These are phyloP conservation scores for Automeris io DNA, from an alignment of 2,888 invertebrate species.

Conservation along the genomic window DNA sequence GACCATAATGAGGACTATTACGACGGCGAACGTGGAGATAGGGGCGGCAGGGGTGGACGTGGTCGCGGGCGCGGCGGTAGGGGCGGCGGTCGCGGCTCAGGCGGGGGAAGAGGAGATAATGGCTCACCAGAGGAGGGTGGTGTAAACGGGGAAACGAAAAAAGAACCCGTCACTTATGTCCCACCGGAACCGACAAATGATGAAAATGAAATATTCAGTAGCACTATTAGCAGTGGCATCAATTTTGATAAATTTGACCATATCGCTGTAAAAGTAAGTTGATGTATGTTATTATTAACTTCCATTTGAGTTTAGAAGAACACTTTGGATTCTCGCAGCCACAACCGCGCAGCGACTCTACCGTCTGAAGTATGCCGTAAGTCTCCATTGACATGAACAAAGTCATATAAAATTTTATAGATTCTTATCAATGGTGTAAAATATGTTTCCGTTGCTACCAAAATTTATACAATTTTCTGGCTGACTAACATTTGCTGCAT, in stretches of 20 bases:
- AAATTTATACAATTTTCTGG: no score
- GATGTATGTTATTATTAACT: constrained; percentile 1
- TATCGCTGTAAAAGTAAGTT: constrained; percentile 89
- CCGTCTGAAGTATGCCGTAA: no score
- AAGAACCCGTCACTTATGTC: constrained; percentile 75
- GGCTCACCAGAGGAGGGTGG: constrained; percentile 23
- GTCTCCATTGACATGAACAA: no score
- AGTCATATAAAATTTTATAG: no score
- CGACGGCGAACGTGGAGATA: constrained; percentile 36
- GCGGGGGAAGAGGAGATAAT: constrained; percentile 27
- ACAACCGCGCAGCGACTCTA: no score
- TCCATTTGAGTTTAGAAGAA: no score
- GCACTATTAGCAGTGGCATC: constrained; percentile 86
- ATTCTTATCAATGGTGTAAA: no score
- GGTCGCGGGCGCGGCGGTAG: constrained; percentile 35
- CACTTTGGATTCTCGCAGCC: no score
- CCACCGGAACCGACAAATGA: constrained; percentile 86
- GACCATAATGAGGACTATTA: constrained; percentile 35
- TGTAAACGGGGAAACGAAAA: constrained; percentile 38
- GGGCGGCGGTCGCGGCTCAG: constrained; percentile 30
- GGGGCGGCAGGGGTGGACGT: constrained; percentile 32
- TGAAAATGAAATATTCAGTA: constrained; percentile 82
- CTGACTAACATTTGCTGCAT: no score
- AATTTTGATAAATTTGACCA: constrained; percentile 95
- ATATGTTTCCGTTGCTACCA: no score